phyloP scores from a whole-genome alignment of 2,113 vertebrate species.

The Chitala chitala region DNA sequence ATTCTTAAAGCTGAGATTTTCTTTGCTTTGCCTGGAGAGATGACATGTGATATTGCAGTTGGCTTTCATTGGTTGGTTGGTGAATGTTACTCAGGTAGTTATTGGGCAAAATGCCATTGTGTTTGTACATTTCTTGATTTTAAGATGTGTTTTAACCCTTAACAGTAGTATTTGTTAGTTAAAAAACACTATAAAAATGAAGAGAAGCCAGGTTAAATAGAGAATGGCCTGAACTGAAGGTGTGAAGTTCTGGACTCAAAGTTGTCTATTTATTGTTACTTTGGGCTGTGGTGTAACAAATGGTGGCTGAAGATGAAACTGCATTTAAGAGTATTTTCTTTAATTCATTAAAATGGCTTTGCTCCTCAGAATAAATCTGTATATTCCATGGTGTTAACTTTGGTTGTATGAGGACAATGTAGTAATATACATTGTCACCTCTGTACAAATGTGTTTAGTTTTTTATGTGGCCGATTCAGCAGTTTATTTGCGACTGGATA shows the following conservation, averaged over 20 bases:
- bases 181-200: too few relatives aligned
- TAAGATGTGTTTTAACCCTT: too few relatives aligned
- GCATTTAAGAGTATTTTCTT: background rate
- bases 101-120: too few relatives aligned
- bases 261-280: background rate
- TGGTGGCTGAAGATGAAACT: too few relatives aligned
- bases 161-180: too few relatives aligned
- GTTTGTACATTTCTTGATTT: too few relatives aligned
- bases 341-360: background rate
- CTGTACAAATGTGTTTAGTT: background rate
- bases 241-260: background rate
- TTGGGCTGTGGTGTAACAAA: too few relatives aligned
- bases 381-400: too few relatives aligned
- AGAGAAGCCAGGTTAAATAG: background rate
- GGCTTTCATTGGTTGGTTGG: background rate
- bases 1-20: background rate
- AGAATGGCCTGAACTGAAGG: background rate
- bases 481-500: background rate
- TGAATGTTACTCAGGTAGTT: too few relatives aligned
- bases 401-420: too few relatives aligned
- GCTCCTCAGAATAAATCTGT: background rate
- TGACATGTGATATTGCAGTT: background rate
- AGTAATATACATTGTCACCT: background rate
- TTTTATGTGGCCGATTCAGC: conserved; percentile 5
- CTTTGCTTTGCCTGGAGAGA: background rate